Base-by-base conservation (phyloP, 1,140 invertebrate genomes). In the Agrypnia vestita region DNA sequence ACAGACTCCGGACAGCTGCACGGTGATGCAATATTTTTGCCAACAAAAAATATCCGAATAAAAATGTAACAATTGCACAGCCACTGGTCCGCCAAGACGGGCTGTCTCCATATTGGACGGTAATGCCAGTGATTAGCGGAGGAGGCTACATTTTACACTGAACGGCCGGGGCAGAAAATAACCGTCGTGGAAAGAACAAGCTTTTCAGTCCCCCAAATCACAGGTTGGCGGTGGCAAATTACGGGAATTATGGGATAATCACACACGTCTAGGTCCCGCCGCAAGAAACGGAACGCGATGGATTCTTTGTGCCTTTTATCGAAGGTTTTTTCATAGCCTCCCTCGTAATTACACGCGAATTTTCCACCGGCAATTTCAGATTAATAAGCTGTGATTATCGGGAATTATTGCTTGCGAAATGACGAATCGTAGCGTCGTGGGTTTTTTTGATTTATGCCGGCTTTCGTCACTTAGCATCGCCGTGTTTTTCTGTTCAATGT, bases 151-250 rank as follows among this genome's bases (percentile, higher is more conserved):
- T 81, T 81, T 81, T 81, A 81, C 79, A 81, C 79, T 81, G 79
- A 81, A 81, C 80, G 80, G 59, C 43, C 76, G 55, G 59, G 62
- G 67, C 76, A 77, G 80, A 78, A 81, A 81, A 81, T 81, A 81
- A 81, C 80, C 80, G 80, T 81, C 80, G 67, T 81, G 71, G 67
- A 74, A 78, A 81, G 80, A 81, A 81, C 80, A 78, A 81, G 80
- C 80, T 81, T 81, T 81, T 81, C 78, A 81, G 80, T 76, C 77
- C 44, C 79, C 80, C 80, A 81, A 81, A 81, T 81, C 80, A 81
- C 75, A 78, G 80, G 76, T 74, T 81, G 75, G 76, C 76, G 75
- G 9, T 46, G 44, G 35, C 35, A 81, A 81, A 81, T 81, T 81
- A 78, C 59, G 80, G 71, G 80, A 77, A 81, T 81, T 78, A 81